Conservation (phyloP, 2,888 invertebrate genomes). For the Bimastos eiseni region DNA sequence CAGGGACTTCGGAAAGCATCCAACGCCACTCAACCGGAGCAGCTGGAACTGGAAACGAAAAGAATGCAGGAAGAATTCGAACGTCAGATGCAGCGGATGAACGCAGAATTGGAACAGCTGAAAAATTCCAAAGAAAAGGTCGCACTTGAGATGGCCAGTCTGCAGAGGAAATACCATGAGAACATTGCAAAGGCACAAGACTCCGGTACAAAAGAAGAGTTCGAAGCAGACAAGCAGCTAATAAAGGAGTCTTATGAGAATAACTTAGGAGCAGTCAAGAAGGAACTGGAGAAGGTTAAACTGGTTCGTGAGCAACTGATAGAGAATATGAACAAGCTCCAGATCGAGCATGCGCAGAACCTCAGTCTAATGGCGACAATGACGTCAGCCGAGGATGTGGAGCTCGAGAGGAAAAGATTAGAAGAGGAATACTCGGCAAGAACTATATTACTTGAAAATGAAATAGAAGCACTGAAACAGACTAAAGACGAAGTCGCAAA, state of each 20-base stretch:
- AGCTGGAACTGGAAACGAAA: neutral
- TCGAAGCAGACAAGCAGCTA: neutral
- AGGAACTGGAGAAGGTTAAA: neutral
- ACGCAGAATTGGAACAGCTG: neutral
- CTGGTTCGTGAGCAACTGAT: neutral
- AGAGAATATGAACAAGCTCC: neutral
- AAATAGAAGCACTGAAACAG: conserved; percentile 79
- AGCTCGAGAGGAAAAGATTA: neutral
- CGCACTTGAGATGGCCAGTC: conserved; percentile 68
- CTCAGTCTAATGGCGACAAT: neutral
- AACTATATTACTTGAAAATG: conserved; percentile 71
- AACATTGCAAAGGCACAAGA: neutral
- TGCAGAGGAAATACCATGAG: conserved; percentile 64
- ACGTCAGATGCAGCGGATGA: neutral
- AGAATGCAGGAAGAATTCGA: conserved; percentile 64
- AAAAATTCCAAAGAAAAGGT: conserved; percentile 53
- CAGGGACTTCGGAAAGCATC: conserved; percentile 18
- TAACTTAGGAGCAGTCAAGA: neutral
- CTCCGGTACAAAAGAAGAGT: neutral
- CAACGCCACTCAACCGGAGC: neutral
- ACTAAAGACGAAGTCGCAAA: conserved; percentile 73
- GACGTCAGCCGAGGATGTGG: neutral
- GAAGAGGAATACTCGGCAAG: conserved; percentile 45
- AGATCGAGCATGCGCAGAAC: neutral
- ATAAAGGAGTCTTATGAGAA: neutral